A percentile compares a stretch with the other conserved stretches of the same genome.
Evolutionary conservation across 2,113 vertebrate genomes (phyloP).

Genomic region (Lycocorax pyrrhopterus): DNA sequence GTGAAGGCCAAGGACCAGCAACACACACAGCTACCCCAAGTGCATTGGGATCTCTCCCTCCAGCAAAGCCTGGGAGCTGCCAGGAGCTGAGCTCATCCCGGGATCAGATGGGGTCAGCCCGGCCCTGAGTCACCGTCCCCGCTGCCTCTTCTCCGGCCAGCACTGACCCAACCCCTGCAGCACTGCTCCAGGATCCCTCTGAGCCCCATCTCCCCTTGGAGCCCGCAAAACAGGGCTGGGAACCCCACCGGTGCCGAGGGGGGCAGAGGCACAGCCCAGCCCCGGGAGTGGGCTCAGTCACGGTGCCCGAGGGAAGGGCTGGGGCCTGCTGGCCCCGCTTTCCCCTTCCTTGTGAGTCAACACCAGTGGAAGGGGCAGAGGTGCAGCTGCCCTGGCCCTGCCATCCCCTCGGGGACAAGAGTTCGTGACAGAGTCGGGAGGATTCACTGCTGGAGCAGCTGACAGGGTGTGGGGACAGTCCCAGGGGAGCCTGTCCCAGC

Average conservation of each 20-base stretch:
- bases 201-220: background rate
- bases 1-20: background rate
- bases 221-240: background rate
- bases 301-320: background rate
- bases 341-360: background rate
- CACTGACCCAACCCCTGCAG: accelerated
- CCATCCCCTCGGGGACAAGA: background rate
- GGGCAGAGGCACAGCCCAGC: background rate
- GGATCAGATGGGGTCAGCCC: background rate
- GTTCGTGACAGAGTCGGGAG: background rate
- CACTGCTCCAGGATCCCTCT: accelerated
- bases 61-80: background rate
- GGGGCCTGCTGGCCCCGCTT: accelerated
- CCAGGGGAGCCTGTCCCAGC: background rate
- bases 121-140: accelerated
- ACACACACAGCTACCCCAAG: background rate
- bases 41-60: accelerated
- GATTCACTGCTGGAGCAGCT: background rate
- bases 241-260: accelerated
- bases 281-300: accelerated
- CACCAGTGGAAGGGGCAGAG: background rate
- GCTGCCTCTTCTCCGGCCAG: accelerated
- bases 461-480: background rate
- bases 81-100: background rate
- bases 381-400: accelerated